Evolutionary conservation across 2,113 vertebrate species (phyloP).

Genomic region (Rhea americana): DNA sequence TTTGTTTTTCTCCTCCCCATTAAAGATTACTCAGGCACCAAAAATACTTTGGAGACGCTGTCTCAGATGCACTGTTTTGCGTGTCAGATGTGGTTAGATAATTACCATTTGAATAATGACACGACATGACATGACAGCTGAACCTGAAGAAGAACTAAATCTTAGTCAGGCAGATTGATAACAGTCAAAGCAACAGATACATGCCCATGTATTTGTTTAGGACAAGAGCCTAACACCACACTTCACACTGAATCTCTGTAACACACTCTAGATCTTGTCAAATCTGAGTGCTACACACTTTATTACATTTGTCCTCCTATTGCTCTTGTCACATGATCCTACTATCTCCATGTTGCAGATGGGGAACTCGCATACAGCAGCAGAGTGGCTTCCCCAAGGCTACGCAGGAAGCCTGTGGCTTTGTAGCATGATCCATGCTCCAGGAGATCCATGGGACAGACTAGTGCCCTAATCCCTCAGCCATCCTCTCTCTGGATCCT

Average conservation of each 20-base stretch:
- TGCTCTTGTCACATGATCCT: background rate
- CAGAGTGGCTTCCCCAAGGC: background rate
- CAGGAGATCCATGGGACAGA: accelerated
- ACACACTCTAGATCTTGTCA: background rate
- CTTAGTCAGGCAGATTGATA: background rate
- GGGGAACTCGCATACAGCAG: background rate
- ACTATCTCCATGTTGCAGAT: background rate
- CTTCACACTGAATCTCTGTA: background rate
- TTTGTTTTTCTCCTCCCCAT: background rate
- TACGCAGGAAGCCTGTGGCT: background rate
- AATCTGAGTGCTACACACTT: background rate
- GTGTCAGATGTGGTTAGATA: conserved; percentile 50
- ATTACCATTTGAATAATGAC: conserved; percentile 22
- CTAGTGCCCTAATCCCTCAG: background rate
- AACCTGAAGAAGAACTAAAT: background rate
- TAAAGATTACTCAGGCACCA: background rate
- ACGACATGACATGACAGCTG: background rate
- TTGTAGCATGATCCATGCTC: background rate
- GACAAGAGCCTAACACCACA: background rate
- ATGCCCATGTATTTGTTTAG: background rate
- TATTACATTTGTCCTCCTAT: background rate
- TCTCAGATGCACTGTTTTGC: background rate
- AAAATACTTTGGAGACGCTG: conserved; percentile 34
- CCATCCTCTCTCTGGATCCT: background rate
- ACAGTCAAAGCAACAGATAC: background rate